Evolutionary conservation across 1,140 invertebrate genomes (phyloP).

Genomic region (Neuroterus valhalla): DNA sequence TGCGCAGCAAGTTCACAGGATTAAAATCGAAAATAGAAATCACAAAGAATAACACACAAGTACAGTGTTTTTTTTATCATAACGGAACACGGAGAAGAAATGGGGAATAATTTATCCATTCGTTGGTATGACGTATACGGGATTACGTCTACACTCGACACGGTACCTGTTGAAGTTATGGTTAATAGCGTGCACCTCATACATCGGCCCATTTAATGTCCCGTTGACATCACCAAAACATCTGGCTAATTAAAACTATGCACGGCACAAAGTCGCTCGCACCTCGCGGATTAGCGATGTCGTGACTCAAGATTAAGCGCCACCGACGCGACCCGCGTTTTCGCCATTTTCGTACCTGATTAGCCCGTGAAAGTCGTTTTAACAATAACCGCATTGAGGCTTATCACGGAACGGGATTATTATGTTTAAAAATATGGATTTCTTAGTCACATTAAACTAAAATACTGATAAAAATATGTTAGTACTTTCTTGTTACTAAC

Average conservation of each 20-base stretch:
- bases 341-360: conserved; percentile 21
- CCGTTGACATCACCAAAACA: conserved; percentile 47
- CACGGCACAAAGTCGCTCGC: neutral
- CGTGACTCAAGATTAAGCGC: conserved; percentile 39
- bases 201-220: too few relatives aligned
- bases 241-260: too few relatives aligned
- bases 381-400: conserved; percentile 35
- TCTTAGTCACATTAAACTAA: neutral
- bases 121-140: too few relatives aligned
- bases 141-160: conserved; percentile 13
- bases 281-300: conserved; percentile 37
- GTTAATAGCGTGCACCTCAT: conserved; percentile 12
- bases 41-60: too few relatives aligned
- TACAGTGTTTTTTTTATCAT: too few relatives aligned
- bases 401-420: conserved; percentile 17
- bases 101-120: too few relatives aligned
- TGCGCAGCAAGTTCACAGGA: too few relatives aligned
- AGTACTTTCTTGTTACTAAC: conserved; percentile 8
- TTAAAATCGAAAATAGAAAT: too few relatives aligned
- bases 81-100: too few relatives aligned
- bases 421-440: conserved; percentile 22
- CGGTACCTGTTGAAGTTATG: conserved; percentile 22
- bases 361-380: conserved; percentile 22
- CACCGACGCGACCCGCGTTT: conserved; percentile 18
- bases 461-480: conserved; percentile 22